A percentile compares a stretch with the other conserved stretches of the same genome.
Evolutionary conservation across 1,140 invertebrate species (phyloP).

Genomic region (Pachyrhynchus sulphureomaculatus): DNA sequence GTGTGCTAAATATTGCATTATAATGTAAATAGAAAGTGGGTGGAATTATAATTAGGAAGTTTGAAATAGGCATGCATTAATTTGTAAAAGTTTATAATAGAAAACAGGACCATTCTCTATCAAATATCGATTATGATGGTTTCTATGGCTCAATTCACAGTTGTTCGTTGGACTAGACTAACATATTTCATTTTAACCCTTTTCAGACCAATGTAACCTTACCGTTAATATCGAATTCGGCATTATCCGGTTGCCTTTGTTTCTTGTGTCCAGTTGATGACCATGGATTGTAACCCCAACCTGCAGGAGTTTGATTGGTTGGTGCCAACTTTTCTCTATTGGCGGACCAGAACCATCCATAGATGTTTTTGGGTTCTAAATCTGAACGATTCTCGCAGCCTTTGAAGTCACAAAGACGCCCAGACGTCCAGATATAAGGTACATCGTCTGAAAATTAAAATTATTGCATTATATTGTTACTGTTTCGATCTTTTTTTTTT

Average conservation of each 20-base stretch:
- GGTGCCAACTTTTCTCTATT: constrained; percentile 85
- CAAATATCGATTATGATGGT: too few relatives aligned
- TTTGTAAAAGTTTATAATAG: too few relatives aligned
- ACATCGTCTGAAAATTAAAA: constrained; percentile 69
- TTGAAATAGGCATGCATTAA: too few relatives aligned
- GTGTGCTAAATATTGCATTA: too few relatives aligned
- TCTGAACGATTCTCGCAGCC: constrained; percentile 84
- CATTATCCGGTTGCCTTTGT: constrained; percentile 83
- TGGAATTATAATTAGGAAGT: too few relatives aligned
- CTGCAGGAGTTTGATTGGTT: constrained; percentile 70
- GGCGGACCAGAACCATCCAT: constrained; percentile 92
- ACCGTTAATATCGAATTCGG: constrained; percentile 88
- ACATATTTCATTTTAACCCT: not conserved
- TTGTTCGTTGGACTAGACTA: not conserved
- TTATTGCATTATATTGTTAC: not conserved
- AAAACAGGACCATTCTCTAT: too few relatives aligned
- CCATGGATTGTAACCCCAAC: constrained; percentile 83
- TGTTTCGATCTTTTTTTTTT: too few relatives aligned
- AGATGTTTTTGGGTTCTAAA: constrained; percentile 79
- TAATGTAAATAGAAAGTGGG: too few relatives aligned
- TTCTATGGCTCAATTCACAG: not conserved
- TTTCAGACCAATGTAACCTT: constrained; percentile 31
- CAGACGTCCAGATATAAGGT: constrained; percentile 91
- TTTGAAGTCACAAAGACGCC: constrained; percentile 89
- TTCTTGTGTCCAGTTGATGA: constrained; percentile 88